These are phyloP conservation scores for Brachystomella parvula DNA, from an alignment of 1,140 invertebrate species.

Conservation along the genomic window DNA sequence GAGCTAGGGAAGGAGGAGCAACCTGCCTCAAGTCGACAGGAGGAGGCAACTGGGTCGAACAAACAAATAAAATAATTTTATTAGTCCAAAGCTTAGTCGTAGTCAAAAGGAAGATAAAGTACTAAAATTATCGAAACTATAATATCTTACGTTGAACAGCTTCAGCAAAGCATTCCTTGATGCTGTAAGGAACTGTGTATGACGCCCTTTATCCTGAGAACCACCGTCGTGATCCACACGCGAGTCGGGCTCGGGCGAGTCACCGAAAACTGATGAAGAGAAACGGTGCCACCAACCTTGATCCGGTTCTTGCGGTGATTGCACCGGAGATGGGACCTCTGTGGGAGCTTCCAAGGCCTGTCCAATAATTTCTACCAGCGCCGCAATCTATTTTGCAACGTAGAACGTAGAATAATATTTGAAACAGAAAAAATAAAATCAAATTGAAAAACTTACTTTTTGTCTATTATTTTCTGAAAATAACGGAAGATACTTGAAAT, in stretches of 20 bases:
- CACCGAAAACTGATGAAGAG: neutral
- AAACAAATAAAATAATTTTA: too few species aligned
- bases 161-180: neutral
- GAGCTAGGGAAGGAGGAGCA: too few species aligned
- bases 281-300: neutral
- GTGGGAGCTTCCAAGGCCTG: neutral
- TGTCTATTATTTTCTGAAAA: slow-evolving; percentile 23
- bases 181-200: neutral
- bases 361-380: neutral
- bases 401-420: neutral
- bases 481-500: slow-evolving; percentile 25
- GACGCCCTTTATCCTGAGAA: neutral
- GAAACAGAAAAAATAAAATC: neutral
- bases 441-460: slow-evolving; percentile 11
- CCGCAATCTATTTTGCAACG: neutral
- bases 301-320: neutral
- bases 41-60: too few species aligned
- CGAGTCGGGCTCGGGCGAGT: too few species aligned
- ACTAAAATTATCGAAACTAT: neutral
- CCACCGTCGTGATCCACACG: too few species aligned
- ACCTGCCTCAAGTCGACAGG: too few species aligned
- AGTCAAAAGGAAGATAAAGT: too few species aligned
- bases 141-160: neutral
- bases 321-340: neutral
- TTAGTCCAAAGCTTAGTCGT: too few species aligned